Base-by-base conservation (phyloP, 2,797 vertebrate species). In the Toxotes lorentzi region DNA sequence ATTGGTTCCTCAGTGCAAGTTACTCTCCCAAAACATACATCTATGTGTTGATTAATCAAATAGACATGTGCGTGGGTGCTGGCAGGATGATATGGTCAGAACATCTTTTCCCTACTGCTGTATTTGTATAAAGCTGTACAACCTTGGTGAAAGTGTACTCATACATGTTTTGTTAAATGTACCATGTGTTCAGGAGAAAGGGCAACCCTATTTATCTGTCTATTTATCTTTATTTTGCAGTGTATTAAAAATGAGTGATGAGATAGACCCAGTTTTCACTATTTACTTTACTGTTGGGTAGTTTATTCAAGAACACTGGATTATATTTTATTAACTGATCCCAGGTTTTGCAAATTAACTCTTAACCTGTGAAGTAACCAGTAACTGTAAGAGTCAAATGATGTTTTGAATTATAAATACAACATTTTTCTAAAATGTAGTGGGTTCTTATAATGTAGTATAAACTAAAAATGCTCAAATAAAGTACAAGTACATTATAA, bases 41-140 rank as follows among this genome's bases (percentile, higher is more conserved):
- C 68, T 45, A 76, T 68, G 51, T 73, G 62, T 53, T 63, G 68
- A 82, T 69, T 74, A 69, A 81, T 80, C 19, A 70, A 61, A 69
- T 27, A 41, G 34, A 35, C 54, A 2, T 80, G 34, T 57, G 12
- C 34, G 35, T 17, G 32, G 23, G 43, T 62, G 47, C 56, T 48
- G 24, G 58, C 45, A 43, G 61, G 35, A 12, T n/a, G 12, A 41
- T 58, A 48, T 57, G 23, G 6, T 38, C 69, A 43, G 48, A 63
- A 50, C 17, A 27, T 63, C 5, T 43, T 27, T 59, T 48, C n/a
- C n/a, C 35, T 38, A 47, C 58, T 17, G 10, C 23, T 23, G 43
- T 34, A 27, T 77, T 70, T 63, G 30, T 71, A 16, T 74, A 5
- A 65, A 78, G 24, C 30, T 65, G 38, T 9, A 30, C 47, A 27